Base-by-base conservation (phyloP, 2,797 vertebrate genomes). In the Cephalopachus bancanus region DNA sequence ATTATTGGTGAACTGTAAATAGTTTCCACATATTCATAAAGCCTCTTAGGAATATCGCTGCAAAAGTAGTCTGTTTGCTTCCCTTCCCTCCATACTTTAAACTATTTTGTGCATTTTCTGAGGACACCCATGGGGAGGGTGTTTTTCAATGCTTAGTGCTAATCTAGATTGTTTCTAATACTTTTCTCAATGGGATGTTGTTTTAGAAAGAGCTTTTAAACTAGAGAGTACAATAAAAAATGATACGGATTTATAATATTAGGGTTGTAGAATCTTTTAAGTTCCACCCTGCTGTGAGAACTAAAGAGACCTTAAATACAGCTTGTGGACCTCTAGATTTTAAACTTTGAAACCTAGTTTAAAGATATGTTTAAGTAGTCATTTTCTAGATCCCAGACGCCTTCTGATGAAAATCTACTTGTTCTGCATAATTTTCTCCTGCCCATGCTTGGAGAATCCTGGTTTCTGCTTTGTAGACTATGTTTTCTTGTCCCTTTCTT, bases 171-270 rank as follows among this genome's bases (percentile, higher is more conserved):
- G 53, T 95, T 93, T 83, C 26, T 93, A 24, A 90, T 59, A 75
- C 44, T 83, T 53, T 71, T 51, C 55, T 84, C 28, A 86, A 74
- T 75, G 44, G 93, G 71, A 55, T 0, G 4, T 10, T 86, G n/a
- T 93, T 75, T 96, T 89, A 28, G 22, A 74, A 85, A 83, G 60
- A 64, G 49, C 80, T 62, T 85, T 75, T 85, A 81, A 91, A 72
- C 49, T 71, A 53, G 49, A 67, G 28, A 33, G 24, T 85, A 16
- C 10, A 55, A 8, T 79, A 90, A 80, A 90, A 92, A 87, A 64
- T 44, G 22, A 71, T 71, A n/a, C 71, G n/a, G 30, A 65, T 49
- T 57, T 88, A 37, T 33, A 87, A 87, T 71, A 92, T 96, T 44
- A 84, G 74, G 49, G n/a, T 94, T 75, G 37, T 57, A 69, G 33